Base-by-base conservation (phyloP, 2,888 invertebrate genomes). In the Anoplius nigerrimus region DNA sequence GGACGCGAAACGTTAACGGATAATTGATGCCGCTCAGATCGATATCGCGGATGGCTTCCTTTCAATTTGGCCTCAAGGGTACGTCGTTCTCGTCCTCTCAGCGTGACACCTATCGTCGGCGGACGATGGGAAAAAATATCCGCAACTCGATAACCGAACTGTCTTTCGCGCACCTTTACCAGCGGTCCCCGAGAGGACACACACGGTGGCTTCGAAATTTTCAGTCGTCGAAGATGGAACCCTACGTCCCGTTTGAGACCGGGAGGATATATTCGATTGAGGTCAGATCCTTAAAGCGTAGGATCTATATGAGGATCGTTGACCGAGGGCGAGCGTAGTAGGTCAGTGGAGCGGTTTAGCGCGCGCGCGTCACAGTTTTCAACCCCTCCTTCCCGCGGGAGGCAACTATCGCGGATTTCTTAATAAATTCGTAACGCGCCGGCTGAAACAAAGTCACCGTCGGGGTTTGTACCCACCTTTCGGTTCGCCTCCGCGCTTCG, bases 31-130 rank as follows among this genome's bases (percentile, higher is more conserved):
- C 55, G 6, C 54, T 75, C n/a, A n/a, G 63, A 78, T 75, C 71
- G 67, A 27, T 65, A 68, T 59, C 60, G 8, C 34, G 1, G 34
- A 68, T 71, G 81, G 82, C 82, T 82, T 82, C 81, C 48, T 74
- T 80, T 75, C 65, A 82, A 82, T 82, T 74, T 80, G 60, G 43
- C 46, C 20, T 42, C 51, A 34, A 53, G 60, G 53, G 51, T 53
- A 20, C 53, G 58, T 22, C 45, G 8, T 34, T 34, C 34, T 34
- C 34, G 34, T 11, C 8, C 4, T 34, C 71, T 27, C 74, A 69
- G 76, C 71, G 15, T 62, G 78, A 56, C 34, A 34, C 34, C 34
- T 34, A 34, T 34, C 11, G 8, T 34, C 34, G 34, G 11, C 34
- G 8, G 6, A 34, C n/a, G n/a, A n/a, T n/a, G 34, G 34, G 27